Base-by-base conservation (phyloP, 2,888 invertebrate species). In the Bembecia ichneumoniformis region DNA sequence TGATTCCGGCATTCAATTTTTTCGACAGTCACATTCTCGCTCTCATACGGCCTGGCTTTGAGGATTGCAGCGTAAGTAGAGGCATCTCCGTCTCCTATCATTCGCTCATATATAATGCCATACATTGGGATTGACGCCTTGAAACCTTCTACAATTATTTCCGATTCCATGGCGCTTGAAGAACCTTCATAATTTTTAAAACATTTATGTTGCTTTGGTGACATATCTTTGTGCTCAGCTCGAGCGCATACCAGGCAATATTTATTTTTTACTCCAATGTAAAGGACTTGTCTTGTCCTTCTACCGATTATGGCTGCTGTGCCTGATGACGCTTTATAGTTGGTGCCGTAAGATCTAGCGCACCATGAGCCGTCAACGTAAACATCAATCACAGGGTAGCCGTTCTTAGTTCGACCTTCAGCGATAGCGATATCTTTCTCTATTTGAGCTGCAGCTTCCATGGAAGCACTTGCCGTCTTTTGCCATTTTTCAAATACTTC, bases 11-110 rank as follows among this genome's bases (percentile, higher is more conserved):
- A 73, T 52, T 71, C 68, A 3, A 69, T 52, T 52, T 70, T 74
- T 51, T 48, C 49, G 7, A 54, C 50, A 5, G 47, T 50, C 3
- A 36, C 3, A n/a, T n/a, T n/a, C n/a, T n/a, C n/a, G 36, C 45
- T 34, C 11, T 17, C 4, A 43, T 54, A 54, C 3, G 52, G 51
- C 1, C 46, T 11, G 3, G 43, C 28, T 34, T 52, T 16, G n/a
- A 54, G 34, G 7, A 54, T 35, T 62, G 70, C 71, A 47, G 56
- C 54, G 46, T 60, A 66, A 3, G 71, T 69, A 10, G 62, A 68
- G n/a, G 64, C 62, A 51, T 75, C 74, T 10, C 72, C 71, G 56
- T 70, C 72, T n/a, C 67, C 70, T 10, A 73, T 58, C 40, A 71
- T 53, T 50, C 56, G 52, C 1, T 47, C 55, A 51, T 65, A 73